Conservation (phyloP, 2,888 invertebrate genomes). For the Agelastica alni region DNA sequence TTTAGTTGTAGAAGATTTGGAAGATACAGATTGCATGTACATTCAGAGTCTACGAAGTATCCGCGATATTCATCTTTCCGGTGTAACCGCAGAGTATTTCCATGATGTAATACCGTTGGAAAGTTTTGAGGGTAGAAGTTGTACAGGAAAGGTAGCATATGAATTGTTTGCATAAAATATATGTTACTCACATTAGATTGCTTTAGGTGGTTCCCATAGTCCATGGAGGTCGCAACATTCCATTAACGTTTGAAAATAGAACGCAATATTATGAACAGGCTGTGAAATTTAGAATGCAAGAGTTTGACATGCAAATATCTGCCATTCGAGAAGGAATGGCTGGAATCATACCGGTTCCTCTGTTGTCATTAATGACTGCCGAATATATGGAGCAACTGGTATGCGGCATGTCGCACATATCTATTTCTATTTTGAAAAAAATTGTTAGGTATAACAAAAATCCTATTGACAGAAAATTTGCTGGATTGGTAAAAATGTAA, state of each 20-base stretch:
- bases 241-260: constrained; percentile 64
- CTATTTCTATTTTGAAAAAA: constrained; percentile 63
- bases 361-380: constrained; percentile 64
- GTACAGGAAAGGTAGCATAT: constrained; percentile 58
- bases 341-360: constrained; percentile 66
- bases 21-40: constrained; percentile 64
- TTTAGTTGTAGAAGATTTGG: constrained; percentile 64
- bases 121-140: constrained; percentile 66
- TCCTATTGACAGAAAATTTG: constrained; percentile 63
- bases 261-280: constrained; percentile 65
- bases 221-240: constrained; percentile 64
- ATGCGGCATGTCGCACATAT: constrained; percentile 67
- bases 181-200: not conserved
- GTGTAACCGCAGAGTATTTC: constrained; percentile 63
- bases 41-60: constrained; percentile 65
- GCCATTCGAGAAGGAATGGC: constrained; percentile 68
- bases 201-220: constrained; percentile 62
- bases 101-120: constrained; percentile 67
- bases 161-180: not conserved
- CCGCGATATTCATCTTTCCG: constrained; percentile 63
- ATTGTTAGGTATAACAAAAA: constrained; percentile 63
- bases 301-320: constrained; percentile 65
- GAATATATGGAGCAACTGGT: constrained; percentile 65
- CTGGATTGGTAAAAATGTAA: constrained; percentile 58
- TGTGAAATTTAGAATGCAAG: constrained; percentile 63